Percentiles rank a stretch among this genome's conserved stretches.
Conservation (phyloP, 2,888 invertebrate species). For the Spodoptera exigua region DNA sequence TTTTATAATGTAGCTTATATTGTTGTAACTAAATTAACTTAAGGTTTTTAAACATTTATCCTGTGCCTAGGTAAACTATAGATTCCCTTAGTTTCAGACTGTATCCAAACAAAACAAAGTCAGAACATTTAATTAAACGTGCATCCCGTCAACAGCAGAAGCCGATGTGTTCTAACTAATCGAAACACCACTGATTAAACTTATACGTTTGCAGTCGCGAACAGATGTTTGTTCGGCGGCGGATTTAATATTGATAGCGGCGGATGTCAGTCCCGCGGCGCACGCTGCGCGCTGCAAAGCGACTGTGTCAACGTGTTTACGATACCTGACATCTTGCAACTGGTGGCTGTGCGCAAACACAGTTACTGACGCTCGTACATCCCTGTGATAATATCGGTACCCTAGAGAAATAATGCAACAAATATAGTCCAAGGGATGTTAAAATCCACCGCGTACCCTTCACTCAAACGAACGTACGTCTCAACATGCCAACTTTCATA, state of each 20-base stretch:
- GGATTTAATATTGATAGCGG: constrained; percentile 82
- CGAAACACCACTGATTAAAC: constrained; percentile 73
- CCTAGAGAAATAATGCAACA: constrained; percentile 59
- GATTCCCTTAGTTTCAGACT: background rate
- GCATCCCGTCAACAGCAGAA: constrained; percentile 47
- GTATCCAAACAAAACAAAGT: constrained; percentile 9
- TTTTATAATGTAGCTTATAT: too few relatives aligned
- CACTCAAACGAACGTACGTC: constrained; percentile 79
- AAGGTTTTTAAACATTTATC: too few relatives aligned
- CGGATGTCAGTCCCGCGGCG: constrained; percentile 55
- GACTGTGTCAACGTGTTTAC: constrained; percentile 61
- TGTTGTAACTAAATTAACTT: too few relatives aligned
- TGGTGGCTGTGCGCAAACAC: constrained; percentile 57
- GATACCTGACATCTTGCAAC: constrained; percentile 59
- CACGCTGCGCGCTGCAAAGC: constrained; percentile 41
- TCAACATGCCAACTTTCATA: constrained; percentile 84
- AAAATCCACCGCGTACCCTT: constrained; percentile 76
- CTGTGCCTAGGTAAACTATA: too few relatives aligned
- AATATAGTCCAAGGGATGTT: constrained; percentile 61
- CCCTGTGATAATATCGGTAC: constrained; percentile 43
- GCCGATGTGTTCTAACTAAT: constrained; percentile 66
- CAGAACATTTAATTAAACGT: constrained; percentile 42
- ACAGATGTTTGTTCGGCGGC: constrained; percentile 68
- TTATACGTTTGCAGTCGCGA: constrained; percentile 70
- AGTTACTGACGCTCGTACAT: constrained; percentile 29